Base-by-base conservation (phyloP, 2,888 invertebrate genomes). In the Caenorhabditis virilis region DNA sequence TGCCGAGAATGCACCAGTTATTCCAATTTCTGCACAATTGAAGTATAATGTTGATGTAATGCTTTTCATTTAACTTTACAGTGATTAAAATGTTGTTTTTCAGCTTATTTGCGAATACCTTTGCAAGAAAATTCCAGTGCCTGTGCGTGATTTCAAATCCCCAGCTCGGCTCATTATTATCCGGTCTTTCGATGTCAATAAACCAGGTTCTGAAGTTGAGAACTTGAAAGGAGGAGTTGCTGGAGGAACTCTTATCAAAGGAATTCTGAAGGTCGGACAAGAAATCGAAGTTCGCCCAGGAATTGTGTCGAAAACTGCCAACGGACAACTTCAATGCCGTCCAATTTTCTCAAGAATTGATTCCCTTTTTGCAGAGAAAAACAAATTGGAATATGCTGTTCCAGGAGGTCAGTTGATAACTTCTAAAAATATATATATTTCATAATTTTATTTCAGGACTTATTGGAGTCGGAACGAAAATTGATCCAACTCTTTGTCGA, bases 1-100 rank as follows among this genome's bases (percentile, higher is more conserved):
- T 0, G 98, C 98, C 1, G 97, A 98, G 84, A 93, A 93, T 26
- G 95, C 97, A 4, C 98, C 98, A 0, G 91, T 99, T 50, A 91
- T 99, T 83, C 98, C 98, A 7, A 98, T 98, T 79, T 98, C 98
- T 20, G 98, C 98, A 25, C 98, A 98, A 86, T 86, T 99, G 58
- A 98, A 99, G 84, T 98, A 97, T 85, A 98, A 99, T 84, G 95
- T 98, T 83, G 98, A 99, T 88, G 83, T 83, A 46, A 59, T 77
- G 54, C 25, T 48, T 41, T 5, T n/a, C n/a, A 13, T 45, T 45
- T 16, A 2, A 33, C 15, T 9, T 36, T 38, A 22, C 20, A 15
- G 1, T 46, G 4, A 25, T 45, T 30, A 16, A 4, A 26, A 33
- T 26, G 1, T n/a, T 42, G 11, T 1, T 46, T 65, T 80, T 63